A percentile compares a stretch with the other conserved stretches of the same genome.
Evolutionary conservation across 2,113 vertebrate genomes (phyloP).

Genomic region (Scomber colias): DNA sequence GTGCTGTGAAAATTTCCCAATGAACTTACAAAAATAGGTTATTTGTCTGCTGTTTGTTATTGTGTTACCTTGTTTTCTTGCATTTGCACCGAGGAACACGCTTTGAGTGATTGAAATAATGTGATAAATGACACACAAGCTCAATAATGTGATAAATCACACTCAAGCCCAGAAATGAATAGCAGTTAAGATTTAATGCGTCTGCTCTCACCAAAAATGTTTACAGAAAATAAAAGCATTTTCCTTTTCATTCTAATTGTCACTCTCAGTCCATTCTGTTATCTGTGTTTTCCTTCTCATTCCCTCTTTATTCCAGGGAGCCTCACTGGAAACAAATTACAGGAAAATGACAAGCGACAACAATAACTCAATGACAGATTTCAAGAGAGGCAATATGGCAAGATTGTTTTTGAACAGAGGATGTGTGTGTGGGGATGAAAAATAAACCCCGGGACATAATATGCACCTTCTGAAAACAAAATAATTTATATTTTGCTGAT

Average conservation of each 20-base stretch:
- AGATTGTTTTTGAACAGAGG: conserved; percentile 71
- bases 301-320: conserved; percentile 74
- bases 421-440: conserved; percentile 66
- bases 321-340: conserved; percentile 86
- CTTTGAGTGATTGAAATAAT: conserved; percentile 68
- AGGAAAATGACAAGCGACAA: conserved; percentile 75
- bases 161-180: conserved; percentile 54
- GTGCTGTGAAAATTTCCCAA: conserved; percentile 44
- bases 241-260: conserved; percentile 69
- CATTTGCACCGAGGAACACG: conserved; percentile 9
- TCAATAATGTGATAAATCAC: conserved; percentile 61
- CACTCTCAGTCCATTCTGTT: conserved; percentile 52
- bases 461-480: conserved; percentile 69
- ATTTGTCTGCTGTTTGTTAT: conserved; percentile 55
- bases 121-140: conserved; percentile 62
- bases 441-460: conserved; percentile 71
- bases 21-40: conserved; percentile 49
- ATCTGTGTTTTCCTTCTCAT: conserved; percentile 47
- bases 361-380: conserved; percentile 76
- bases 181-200: conserved; percentile 66
- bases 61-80: conserved; percentile 38
- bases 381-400: conserved; percentile 74
- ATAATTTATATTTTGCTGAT: conserved; percentile 71
- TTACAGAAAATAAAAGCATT: conserved; percentile 71
- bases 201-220: conserved; percentile 59